Base-by-base conservation (phyloP, 2,888 invertebrate species). In the Cylindroiulus punctatus region DNA sequence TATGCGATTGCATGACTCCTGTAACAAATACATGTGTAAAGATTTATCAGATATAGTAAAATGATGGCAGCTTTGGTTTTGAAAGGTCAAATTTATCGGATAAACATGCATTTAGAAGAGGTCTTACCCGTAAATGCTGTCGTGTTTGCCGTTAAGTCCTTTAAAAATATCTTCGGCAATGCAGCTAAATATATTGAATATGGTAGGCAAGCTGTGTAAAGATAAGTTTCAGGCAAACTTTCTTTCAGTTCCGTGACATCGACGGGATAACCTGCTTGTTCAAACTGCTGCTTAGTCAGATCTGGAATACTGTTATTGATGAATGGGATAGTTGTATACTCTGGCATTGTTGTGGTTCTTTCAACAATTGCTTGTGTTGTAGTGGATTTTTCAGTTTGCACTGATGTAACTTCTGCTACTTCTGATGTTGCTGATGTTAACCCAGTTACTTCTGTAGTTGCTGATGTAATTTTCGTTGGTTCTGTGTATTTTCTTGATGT, bases 191-290 rank as follows among this genome's bases (percentile, higher is more conserved):
- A 52, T 26, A n/a, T 42, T n/a, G 85, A 84, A n/a, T 8, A 47
- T 52, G 85, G 85, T 5, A 84, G 22, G 26, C 30, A 84, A n/a
- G 85, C 85, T 84, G 85, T 47, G n/a, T 84, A 84, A 10, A 26
- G 47, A 22, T 52, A 19, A 8, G 47, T 52, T 22, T 30, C 30
- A 47, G 22, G 22, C 26, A 84, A 42, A 17, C 12, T 47, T 12
- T 36, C 8, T 47, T 84, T 26, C 52, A 84, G 0, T 12, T 19
- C 47, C 19, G 17, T 47, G 17, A 52, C 52, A 84, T 84, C 52
- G 14, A 84, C 42, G 8, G 47, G 52, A 26, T 36, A 36, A 2
- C 85, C 85, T 47, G 47, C 52, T 19, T 84, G 26, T 30, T 84
- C 42, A 52, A 84, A 84, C 30, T 85, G 32, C 32, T 65, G 8